phyloP scores from a whole-genome alignment of 2,797 vertebrate genomes.

The Tachyglossus aculeatus region DNA sequence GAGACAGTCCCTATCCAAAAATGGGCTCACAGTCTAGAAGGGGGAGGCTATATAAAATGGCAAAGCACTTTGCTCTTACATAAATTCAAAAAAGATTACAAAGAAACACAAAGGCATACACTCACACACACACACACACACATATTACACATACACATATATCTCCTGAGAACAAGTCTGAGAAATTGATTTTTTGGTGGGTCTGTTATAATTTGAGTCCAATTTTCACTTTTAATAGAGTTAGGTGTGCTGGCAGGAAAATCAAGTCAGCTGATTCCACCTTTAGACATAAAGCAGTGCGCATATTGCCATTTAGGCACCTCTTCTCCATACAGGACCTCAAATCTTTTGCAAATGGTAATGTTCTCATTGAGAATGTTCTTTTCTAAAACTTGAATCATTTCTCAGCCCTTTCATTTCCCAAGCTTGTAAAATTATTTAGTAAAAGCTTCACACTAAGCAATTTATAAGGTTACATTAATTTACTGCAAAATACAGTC shows the following conservation, averaged over 20 bases:
- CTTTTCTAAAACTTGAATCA: constrained; percentile 61
- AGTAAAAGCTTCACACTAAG: constrained; percentile 56
- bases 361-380: constrained; percentile 61
- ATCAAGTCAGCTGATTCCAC: constrained; percentile 32
- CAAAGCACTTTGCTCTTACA: no score
- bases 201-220: no score
- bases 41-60: no score
- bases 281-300: constrained; percentile 43
- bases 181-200: no score
- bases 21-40: no score
- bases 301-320: constrained; percentile 46
- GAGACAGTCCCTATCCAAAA: no score
- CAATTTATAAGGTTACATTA: constrained; percentile 58
- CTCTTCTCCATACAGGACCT: constrained; percentile 56
- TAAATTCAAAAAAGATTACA: no score
- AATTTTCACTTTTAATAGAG: no score
- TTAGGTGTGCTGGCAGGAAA: neutral
- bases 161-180: no score
- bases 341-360: constrained; percentile 63
- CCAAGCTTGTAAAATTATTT: constrained; percentile 52
- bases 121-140: no score
- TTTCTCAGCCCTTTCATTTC: constrained; percentile 43
- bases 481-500: constrained; percentile 47
- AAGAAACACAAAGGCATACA: no score
- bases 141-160: no score